Evolutionary conservation across 92 coral and sea anemone species (phyloP).

Genomic region (Isaurus tuberculatus): DNA sequence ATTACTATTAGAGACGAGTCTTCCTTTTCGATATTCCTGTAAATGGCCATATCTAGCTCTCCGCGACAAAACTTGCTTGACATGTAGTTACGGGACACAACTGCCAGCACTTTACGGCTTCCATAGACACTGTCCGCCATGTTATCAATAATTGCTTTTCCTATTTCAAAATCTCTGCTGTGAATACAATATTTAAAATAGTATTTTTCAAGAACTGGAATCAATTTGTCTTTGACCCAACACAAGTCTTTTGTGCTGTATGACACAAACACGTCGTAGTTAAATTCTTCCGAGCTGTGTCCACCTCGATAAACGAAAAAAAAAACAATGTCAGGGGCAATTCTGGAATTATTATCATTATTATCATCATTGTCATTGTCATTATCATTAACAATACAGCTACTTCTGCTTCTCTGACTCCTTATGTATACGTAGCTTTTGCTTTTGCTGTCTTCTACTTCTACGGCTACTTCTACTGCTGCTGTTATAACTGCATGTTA

Average conservation of each 20-base stretch:
- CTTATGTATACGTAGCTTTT: too few relatives aligned
- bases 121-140: conserved; percentile 54
- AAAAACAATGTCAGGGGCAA: not conserved
- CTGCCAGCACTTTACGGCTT: conserved; percentile 43
- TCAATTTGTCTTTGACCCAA: conserved; percentile 37
- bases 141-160: conserved; percentile 48
- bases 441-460: too few relatives aligned
- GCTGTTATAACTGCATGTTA: too few relatives aligned
- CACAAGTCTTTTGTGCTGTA: conserved; percentile 41
- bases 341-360: not conserved
- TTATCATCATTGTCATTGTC: too few relatives aligned
- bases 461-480: too few relatives aligned
- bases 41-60: conserved; percentile 35
- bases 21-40: conserved; percentile 26
- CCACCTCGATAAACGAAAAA: conserved; percentile 1
- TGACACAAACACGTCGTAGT: conserved; percentile 47
- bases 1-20: conserved; percentile 39
- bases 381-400: not conserved
- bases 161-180: conserved; percentile 44
- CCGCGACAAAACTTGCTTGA: conserved; percentile 40
- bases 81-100: conserved; percentile 33
- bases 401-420: too few relatives aligned
- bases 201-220: conserved; percentile 32
- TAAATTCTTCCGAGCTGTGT: conserved; percentile 23
- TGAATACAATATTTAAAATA: conserved; percentile 46